Evolutionary conservation across 2,888 invertebrate genomes (phyloP).

Genomic region (Allygus modestus): DNA sequence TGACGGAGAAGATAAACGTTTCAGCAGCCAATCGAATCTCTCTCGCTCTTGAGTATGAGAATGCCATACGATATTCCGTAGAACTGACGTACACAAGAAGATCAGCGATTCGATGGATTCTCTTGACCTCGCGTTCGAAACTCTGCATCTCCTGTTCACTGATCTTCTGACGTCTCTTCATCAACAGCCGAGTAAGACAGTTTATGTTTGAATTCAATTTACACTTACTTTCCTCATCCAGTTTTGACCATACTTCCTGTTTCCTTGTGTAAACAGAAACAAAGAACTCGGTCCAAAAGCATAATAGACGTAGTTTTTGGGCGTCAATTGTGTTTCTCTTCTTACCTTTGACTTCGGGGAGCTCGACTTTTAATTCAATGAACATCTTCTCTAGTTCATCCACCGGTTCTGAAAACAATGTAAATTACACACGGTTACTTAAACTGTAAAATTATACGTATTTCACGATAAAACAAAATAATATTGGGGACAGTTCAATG

Average conservation of each 20-base stretch:
- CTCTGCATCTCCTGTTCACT: slow-evolving; percentile 48
- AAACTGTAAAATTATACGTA: too few relatives aligned
- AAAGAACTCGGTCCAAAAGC: slow-evolving; percentile 48
- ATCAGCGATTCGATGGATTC: slow-evolving; percentile 49
- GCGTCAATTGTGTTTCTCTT: slow-evolving; percentile 19
- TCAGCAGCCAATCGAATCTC: slow-evolving; percentile 52
- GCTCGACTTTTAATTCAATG: not conserved
- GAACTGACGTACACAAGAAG: slow-evolving; percentile 1
- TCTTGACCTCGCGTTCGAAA: slow-evolving; percentile 46
- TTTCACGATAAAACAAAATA: too few relatives aligned
- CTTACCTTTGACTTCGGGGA: slow-evolving; percentile 18
- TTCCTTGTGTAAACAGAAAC: slow-evolving; percentile 16
- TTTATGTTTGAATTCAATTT: slow-evolving; percentile 12
- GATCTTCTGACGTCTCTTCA: slow-evolving; percentile 36
- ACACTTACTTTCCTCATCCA: slow-evolving; percentile 30
- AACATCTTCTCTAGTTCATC: slow-evolving; percentile 24
- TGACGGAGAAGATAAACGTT: slow-evolving; percentile 65
- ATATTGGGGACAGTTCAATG: too few relatives aligned
- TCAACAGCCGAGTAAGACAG: slow-evolving; percentile 12
- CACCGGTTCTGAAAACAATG: slow-evolving; percentile 13
- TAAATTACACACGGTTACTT: too few relatives aligned
- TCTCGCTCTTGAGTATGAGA: slow-evolving; percentile 47
- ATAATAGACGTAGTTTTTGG: not conserved
- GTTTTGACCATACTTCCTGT: slow-evolving; percentile 6
- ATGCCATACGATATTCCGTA: not conserved